phyloP scores from a whole-genome alignment of 2,797 vertebrate genomes.

The Oryzias dopingdopingensis region DNA sequence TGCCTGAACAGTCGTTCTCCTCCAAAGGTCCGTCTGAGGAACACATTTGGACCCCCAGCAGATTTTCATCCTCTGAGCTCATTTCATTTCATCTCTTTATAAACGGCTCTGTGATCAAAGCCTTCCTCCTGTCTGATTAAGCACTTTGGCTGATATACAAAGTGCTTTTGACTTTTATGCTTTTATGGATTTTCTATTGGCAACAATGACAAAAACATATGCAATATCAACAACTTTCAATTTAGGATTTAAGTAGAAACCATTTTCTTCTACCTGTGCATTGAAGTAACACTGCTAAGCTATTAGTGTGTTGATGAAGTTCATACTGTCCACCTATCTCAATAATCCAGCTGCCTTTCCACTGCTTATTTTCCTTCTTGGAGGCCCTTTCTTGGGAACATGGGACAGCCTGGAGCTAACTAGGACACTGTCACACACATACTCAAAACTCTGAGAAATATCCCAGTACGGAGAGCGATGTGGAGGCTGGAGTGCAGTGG shows the following conservation, averaged over 20 bases:
- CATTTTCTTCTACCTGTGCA: conserved; percentile 15
- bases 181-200: not conserved
- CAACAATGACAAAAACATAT: not conserved
- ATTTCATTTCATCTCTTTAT: conserved; percentile 69
- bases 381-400: conserved; percentile 45
- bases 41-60: conserved; percentile 41
- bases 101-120: conserved; percentile 72
- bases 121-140: conserved; percentile 62
- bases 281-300: conserved; percentile 33
- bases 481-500: not conserved
- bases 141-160: conserved; percentile 50
- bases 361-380: conserved; percentile 59
- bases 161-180: conserved; percentile 21
- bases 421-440: conserved; percentile 16
- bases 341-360: conserved; percentile 62
- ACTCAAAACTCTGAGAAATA: not conserved
- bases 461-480: conserved; percentile 1
- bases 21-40: conserved; percentile 50
- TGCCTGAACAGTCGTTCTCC: conserved; percentile 43
- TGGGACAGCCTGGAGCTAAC: conserved; percentile 33
- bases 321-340: conserved; percentile 69
- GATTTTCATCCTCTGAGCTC: conserved; percentile 50
- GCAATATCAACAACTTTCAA: too few species aligned
- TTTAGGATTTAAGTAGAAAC: not conserved
- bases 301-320: conserved; percentile 45